Percentiles rank a stretch among this genome's conserved stretches.
These are phyloP conservation scores for Dinocampus coccinellae DNA, from an alignment of 2,888 invertebrate genomes.

Conservation along the genomic window DNA sequence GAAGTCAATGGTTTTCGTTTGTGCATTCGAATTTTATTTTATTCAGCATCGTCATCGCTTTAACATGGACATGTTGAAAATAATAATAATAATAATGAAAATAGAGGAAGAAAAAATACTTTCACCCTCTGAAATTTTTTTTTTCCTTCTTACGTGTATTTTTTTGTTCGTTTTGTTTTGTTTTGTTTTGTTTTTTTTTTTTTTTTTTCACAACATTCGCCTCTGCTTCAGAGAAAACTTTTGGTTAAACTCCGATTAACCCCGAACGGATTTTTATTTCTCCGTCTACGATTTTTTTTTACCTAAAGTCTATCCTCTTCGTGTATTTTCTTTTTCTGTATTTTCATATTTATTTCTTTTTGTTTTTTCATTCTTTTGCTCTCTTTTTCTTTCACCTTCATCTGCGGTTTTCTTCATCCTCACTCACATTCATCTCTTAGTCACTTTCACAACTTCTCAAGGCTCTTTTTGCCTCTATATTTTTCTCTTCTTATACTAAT, in stretches of 20 bases:
- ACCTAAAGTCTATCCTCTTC: slow-evolving; percentile 32
- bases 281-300: slow-evolving; percentile 29
- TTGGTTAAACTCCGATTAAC: slow-evolving; percentile 49
- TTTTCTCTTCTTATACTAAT: background rate
- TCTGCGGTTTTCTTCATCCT: slow-evolving; percentile 10
- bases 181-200: slow-evolving; percentile 5
- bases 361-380: no score
- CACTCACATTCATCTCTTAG: slow-evolving; percentile 6
- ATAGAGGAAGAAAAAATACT: background rate
- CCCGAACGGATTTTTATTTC: slow-evolving; percentile 49
- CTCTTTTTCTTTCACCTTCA: slow-evolving; percentile 3
- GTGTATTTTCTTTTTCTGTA: background rate
- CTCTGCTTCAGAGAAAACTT: slow-evolving; percentile 30
- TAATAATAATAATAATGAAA: no score
- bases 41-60: background rate
- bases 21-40: background rate
- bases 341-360: no score
- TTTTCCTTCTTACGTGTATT: slow-evolving; percentile 3
- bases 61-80: no score
- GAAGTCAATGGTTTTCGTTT: background rate
- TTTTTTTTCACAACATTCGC: background rate
- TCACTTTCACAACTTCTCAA: slow-evolving; percentile 18
- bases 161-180: no score
- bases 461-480: slow-evolving; percentile 10
- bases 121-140: background rate